Conservation (phyloP, 2,113 vertebrate genomes). For the Sakesphorus luctuosus region DNA sequence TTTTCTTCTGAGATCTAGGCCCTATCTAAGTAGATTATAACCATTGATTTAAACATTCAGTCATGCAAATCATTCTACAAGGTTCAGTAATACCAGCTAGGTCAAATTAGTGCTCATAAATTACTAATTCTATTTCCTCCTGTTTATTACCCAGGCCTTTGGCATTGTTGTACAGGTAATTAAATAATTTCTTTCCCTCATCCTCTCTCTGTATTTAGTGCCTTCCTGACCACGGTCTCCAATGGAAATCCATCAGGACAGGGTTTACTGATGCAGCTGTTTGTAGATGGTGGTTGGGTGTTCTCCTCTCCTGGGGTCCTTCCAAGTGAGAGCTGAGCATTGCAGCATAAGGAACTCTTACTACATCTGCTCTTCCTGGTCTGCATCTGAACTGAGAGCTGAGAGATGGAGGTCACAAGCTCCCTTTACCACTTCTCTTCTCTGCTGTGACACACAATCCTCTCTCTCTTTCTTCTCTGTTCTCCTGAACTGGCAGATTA, state of each 20-base stretch:
- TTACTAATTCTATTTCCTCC: constrained; percentile 36
- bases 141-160: constrained; percentile 27
- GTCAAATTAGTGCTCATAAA: constrained; percentile 36
- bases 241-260: not conserved
- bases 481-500: not conserved
- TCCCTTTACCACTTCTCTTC: not conserved
- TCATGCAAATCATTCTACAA: not conserved
- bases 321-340: not conserved
- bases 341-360: not conserved
- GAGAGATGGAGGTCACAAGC: not conserved
- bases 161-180: not conserved
- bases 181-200: constrained; percentile 9
- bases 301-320: not conserved
- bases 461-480: not conserved
- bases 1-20: not conserved
- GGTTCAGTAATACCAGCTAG: constrained; percentile 13
- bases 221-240: not conserved
- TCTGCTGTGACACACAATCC: not conserved
- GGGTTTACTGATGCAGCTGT: not conserved
- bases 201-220: not conserved
- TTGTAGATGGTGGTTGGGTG: not conserved
- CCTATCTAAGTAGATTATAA: not conserved
- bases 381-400: not conserved
- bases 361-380: not conserved
- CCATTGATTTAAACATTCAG: constrained; percentile 26